Evolutionary conservation across 2,113 vertebrate species (phyloP).

Genomic region (Dasyprocta punctata): DNA sequence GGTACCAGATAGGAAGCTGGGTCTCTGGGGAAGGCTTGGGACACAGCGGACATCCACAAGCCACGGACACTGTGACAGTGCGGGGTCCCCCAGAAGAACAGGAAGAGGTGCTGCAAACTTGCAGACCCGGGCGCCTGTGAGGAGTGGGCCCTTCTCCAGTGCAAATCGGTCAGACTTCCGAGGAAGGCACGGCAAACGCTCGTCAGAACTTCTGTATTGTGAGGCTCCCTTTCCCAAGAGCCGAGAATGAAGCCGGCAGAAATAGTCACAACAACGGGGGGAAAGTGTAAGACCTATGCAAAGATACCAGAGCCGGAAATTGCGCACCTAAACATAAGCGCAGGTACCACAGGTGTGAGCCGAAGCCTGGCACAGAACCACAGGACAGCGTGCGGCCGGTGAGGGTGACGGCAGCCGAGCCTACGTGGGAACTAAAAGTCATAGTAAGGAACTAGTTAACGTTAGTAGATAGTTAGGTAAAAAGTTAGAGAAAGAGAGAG

Average conservation of each 20-base stretch:
- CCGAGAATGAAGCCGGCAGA: neutral
- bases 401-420: neutral
- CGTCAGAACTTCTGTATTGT: neutral
- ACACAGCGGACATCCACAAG: neutral
- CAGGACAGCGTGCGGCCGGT: neutral
- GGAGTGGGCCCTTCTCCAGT: neutral
- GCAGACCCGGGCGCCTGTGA: neutral
- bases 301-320: neutral
- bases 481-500: neutral
- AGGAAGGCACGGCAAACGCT: neutral
- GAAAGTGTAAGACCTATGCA: neutral
- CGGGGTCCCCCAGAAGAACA: neutral
- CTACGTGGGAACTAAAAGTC: constrained; percentile 2
- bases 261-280: neutral
- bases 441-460: neutral
- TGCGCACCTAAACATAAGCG: neutral
- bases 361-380: neutral
- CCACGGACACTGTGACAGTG: no score
- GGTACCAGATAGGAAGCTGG: neutral
- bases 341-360: neutral
- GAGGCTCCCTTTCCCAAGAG: neutral
- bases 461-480: neutral
- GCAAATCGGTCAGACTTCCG: neutral
- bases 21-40: neutral
- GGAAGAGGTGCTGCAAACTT: neutral